Conservation (phyloP, 2,113 vertebrate genomes). For the Axis porcinus region DNA sequence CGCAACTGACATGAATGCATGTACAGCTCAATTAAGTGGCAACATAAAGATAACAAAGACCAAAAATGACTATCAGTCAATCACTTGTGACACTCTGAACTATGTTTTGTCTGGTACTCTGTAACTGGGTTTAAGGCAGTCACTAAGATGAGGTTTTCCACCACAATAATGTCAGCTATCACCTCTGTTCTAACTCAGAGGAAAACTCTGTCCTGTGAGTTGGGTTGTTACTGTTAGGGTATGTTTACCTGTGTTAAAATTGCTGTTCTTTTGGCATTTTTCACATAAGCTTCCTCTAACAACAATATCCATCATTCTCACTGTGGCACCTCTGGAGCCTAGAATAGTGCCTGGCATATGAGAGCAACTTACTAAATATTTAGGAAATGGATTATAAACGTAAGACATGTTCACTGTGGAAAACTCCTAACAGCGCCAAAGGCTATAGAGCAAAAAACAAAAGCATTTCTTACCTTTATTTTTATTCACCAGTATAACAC, state of each 20-base stretch:
- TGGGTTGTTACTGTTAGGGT: background rate
- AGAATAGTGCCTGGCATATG: background rate
- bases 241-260: background rate
- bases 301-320: background rate
- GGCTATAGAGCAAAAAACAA: background rate
- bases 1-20: background rate
- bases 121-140: background rate
- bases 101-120: background rate
- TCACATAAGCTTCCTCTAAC: background rate
- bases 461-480: fast-evolving
- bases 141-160: background rate
- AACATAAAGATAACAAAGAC: background rate
- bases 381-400: background rate
- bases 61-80: background rate
- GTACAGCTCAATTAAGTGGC: background rate
- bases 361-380: background rate
- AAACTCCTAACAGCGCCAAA: background rate
- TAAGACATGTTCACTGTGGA: background rate
- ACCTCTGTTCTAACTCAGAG: background rate
- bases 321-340: background rate
- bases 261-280: background rate
- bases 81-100: background rate
- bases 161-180: background rate
- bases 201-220: background rate
- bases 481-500: background rate